A percentile compares a stretch with the other conserved stretches of the same genome.
These are phyloP conservation scores for Trachelus stipa DNA, from an alignment of 2,888 invertebrate genomes.

Conservation along the genomic window DNA sequence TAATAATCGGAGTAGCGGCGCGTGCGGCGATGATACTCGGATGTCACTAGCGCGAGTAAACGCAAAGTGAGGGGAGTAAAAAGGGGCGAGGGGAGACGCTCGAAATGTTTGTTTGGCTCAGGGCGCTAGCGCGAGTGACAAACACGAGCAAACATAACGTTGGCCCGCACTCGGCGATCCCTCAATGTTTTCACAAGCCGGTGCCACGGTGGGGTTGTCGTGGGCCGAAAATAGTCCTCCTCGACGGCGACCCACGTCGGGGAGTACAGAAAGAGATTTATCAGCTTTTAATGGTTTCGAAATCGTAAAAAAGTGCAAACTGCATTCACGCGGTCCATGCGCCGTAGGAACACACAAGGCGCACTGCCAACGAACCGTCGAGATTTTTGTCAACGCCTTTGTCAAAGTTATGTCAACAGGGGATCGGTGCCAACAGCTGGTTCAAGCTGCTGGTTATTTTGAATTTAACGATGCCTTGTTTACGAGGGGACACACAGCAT, in stretches of 20 bases:
- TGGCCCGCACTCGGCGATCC: constrained; percentile 26
- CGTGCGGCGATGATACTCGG: constrained; percentile 32
- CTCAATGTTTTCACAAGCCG: constrained; percentile 49
- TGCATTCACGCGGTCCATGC: constrained; percentile 6
- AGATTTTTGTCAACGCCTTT: constrained; percentile 65
- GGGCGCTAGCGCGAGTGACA: constrained; percentile 55
- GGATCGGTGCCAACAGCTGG: constrained; percentile 60
- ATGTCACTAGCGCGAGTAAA: constrained; percentile 44
- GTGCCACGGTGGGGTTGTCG: constrained; percentile 9
- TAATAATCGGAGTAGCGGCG: constrained; percentile 41
- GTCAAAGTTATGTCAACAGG: constrained; percentile 64
- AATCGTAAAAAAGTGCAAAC: constrained; percentile 52
- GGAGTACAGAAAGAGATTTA: constrained; percentile 42
- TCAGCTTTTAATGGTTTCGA: constrained; percentile 59
- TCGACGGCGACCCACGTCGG: constrained; percentile 26
- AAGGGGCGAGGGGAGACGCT: constrained; percentile 35
- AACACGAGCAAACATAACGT: constrained; percentile 43
- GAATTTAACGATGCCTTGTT: constrained; percentile 61
- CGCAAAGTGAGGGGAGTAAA: constrained; percentile 30
- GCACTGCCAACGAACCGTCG: constrained; percentile 13
- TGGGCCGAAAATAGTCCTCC: constrained; percentile 40
- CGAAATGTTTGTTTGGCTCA: constrained; percentile 57
- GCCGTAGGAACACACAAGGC: not conserved
- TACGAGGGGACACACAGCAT: constrained; percentile 42
- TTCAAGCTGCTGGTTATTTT: constrained; percentile 58